phyloP scores from a whole-genome alignment of 2,113 vertebrate species.

The Procavia capensis region DNA sequence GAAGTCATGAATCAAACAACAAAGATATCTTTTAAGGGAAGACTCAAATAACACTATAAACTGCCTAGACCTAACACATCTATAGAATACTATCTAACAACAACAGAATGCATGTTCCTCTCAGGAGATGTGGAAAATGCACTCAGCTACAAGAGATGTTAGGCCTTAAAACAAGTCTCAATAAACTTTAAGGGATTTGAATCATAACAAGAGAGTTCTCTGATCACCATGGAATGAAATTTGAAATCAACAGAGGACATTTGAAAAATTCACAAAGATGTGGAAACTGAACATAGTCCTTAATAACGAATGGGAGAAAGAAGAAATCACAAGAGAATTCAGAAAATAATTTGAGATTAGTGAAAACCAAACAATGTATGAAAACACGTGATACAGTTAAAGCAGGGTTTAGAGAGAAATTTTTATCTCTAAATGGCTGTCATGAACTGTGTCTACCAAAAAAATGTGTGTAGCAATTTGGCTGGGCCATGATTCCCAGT shows the following conservation, averaged over 20 bases:
- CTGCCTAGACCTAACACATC: too few relatives aligned
- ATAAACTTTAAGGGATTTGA: background rate
- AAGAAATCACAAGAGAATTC: background rate
- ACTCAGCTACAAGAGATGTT: background rate
- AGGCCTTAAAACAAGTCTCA: background rate
- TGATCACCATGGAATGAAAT: background rate
- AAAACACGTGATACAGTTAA: background rate
- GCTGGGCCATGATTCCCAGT: too few relatives aligned
- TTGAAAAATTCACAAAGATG: background rate
- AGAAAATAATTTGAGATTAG: background rate
- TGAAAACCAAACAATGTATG: background rate
- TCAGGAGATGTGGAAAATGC: background rate
- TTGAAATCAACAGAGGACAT: background rate
- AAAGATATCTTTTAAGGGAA: background rate
- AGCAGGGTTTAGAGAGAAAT: too few relatives aligned
- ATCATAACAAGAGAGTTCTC: background rate
- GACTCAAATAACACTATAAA: background rate
- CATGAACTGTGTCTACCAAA: too few relatives aligned
- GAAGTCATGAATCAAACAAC: too few relatives aligned
- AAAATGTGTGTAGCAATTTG: too few relatives aligned
- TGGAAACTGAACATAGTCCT: background rate
- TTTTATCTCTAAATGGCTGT: background rate
- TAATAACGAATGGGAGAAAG: background rate
- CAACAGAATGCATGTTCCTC: too few relatives aligned
- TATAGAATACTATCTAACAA: too few relatives aligned